A percentile compares a stretch with the other conserved stretches of the same genome.
phyloP scores from a whole-genome alignment of 2,797 vertebrate species.

The Psittacula derbiana region DNA sequence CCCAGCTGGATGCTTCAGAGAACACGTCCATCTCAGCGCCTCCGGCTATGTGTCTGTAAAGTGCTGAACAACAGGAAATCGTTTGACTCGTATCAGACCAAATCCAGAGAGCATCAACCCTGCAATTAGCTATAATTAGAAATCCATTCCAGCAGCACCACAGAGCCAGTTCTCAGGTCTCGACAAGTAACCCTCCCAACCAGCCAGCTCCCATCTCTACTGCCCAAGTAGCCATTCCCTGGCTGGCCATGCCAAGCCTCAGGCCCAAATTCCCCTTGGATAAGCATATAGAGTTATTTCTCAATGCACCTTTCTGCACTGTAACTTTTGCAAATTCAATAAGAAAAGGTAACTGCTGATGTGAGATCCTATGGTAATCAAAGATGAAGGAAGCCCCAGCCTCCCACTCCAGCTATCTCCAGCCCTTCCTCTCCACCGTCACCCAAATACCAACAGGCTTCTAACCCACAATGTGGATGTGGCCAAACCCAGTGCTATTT shows the following conservation, averaged over 20 bases:
- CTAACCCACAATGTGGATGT: background rate
- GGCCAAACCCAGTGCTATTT: background rate
- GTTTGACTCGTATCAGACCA: background rate
- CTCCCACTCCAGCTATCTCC: background rate
- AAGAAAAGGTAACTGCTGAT: background rate
- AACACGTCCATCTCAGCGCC: background rate
- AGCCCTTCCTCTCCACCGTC: background rate
- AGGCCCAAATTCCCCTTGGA: background rate
- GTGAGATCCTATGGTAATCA: background rate
- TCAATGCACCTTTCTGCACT: background rate
- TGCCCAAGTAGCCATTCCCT: background rate
- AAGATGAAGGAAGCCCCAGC: background rate
- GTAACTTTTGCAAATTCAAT: background rate
- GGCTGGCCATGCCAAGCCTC: background rate
- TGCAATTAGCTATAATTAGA: slow-evolving; percentile 24
- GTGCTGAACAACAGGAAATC: background rate
- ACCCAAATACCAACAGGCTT: background rate
- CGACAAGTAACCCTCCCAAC: background rate
- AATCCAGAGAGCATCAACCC: background rate
- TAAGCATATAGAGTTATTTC: background rate
- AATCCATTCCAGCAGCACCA: background rate
- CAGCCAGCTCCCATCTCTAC: background rate
- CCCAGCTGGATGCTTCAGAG: background rate
- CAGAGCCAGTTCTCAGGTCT: background rate
- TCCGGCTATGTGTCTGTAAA: background rate